A percentile compares a stretch with the other conserved stretches of the same genome.
These are phyloP conservation scores for Dysidea cf. avara DNA, from an alignment of 37 sponge, comb jelly and placozoan genomes.

Conservation along the genomic window DNA sequence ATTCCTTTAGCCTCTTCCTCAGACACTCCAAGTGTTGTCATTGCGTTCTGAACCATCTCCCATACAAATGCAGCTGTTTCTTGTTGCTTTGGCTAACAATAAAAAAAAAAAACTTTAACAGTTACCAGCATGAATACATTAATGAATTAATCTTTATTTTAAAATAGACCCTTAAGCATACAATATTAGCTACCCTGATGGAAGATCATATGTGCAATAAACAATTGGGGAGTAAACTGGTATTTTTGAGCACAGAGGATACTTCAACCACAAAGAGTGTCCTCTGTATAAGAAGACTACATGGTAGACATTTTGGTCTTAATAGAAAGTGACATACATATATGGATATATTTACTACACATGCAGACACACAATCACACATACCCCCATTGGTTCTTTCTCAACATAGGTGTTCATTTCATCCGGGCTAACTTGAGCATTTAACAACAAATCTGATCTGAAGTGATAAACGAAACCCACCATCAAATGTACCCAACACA, in stretches of 20 bases:
- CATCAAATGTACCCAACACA: not conserved
- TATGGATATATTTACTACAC: too few species aligned
- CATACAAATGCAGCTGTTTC: conserved; percentile 84
- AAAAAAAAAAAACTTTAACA: not conserved
- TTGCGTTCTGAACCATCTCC: conserved; percentile 79
- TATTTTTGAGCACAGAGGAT: too few species aligned
- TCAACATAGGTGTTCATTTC: conserved; percentile 72
- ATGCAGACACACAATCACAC: not conserved
- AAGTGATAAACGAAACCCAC: not conserved
- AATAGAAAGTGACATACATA: too few species aligned
- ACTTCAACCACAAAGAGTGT: too few species aligned
- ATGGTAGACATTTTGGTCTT: too few species aligned
- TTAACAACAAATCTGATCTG: conserved; percentile 60
- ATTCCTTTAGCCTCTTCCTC: conserved; percentile 88
- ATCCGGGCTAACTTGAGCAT: conserved; percentile 42
- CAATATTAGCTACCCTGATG: not conserved
- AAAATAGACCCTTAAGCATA: not conserved
- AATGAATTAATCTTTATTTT: not conserved
- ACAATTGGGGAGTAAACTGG: not conserved
- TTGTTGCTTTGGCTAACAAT: conserved; percentile 48
- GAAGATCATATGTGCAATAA: not conserved
- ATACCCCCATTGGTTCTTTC: not conserved
- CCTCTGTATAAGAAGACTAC: too few species aligned
- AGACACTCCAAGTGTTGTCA: conserved; percentile 68
- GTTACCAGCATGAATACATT: not conserved